Conservation (phyloP, 2,797 vertebrate genomes). For the Aythya fuligula region DNA sequence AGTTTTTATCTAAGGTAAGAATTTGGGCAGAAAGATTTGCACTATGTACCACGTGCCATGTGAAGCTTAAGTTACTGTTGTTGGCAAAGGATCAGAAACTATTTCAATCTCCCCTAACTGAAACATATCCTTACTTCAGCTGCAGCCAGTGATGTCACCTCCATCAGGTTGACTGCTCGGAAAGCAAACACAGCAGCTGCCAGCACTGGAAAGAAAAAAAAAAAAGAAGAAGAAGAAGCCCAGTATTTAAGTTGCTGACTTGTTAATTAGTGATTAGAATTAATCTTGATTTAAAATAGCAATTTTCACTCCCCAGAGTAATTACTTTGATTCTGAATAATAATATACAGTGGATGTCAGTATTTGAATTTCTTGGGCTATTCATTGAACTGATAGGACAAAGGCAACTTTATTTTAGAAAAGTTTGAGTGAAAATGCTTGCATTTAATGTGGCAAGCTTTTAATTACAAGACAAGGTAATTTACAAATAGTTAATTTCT, state of each 20-base stretch:
- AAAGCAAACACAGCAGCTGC: constrained; percentile 98
- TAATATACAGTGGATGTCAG: background rate
- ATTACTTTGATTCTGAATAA: constrained; percentile 5
- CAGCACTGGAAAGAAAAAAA: constrained; percentile 87
- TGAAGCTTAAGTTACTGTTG: constrained; percentile 80
- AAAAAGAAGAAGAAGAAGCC: constrained; percentile 72
- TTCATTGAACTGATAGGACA: background rate
- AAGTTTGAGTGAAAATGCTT: background rate
- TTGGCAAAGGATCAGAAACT: constrained; percentile 84
- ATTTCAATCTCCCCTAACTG: constrained; percentile 84
- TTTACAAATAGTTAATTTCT: background rate
- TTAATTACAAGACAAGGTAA: background rate
- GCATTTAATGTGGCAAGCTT: background rate
- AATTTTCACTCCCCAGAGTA: background rate
- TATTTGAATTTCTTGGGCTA: background rate
- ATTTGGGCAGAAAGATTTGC: constrained; percentile 67
- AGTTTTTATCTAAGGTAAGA: constrained; percentile 56
- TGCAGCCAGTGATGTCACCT: constrained; percentile 96
- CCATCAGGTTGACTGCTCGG: constrained; percentile 99
- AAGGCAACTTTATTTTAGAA: background rate
- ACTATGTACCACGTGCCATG: constrained; percentile 78
- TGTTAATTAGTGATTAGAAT: constrained; percentile 18
- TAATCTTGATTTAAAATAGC: background rate
- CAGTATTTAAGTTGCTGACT: constrained; percentile 67
- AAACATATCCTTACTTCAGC: constrained; percentile 90